phyloP scores from a whole-genome alignment of 1,140 invertebrate species.

The Linepithema humile region DNA sequence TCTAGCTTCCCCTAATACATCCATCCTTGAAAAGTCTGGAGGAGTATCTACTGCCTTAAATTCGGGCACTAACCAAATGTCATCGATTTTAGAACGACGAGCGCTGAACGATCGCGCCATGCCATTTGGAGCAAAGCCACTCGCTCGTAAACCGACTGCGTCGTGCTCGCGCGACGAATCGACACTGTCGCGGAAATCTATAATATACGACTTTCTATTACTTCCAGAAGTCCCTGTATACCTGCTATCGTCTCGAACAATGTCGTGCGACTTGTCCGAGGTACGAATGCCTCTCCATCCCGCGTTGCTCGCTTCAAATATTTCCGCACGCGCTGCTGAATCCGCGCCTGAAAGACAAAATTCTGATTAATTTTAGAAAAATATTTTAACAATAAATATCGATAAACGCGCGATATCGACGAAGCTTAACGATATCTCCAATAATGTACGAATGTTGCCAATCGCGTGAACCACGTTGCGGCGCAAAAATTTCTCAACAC shows the following conservation, averaged over 20 bases:
- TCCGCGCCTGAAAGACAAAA: conserved; percentile 47
- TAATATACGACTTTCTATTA: conserved; percentile 74
- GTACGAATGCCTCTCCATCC: conserved; percentile 53
- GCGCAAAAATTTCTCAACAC: conserved; percentile 6
- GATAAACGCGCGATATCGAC: background rate
- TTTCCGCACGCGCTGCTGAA: conserved; percentile 4
- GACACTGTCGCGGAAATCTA: conserved; percentile 60
- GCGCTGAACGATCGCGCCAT: background rate
- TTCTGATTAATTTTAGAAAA: background rate
- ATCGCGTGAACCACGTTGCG: background rate
- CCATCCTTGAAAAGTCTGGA: background rate
- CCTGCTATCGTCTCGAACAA: conserved; percentile 79
- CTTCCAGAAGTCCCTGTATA: conserved; percentile 76
- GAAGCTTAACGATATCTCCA: background rate
- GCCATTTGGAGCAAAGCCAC: background rate
- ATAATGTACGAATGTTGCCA: background rate
- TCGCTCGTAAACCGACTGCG: conserved; percentile 10
- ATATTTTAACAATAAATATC: background rate
- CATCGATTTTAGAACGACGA: conserved; percentile 17
- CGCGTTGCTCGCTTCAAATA: background rate
- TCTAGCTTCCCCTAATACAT: background rate
- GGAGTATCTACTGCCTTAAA: background rate
- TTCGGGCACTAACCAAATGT: conserved; percentile 27
- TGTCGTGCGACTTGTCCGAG: conserved; percentile 47
- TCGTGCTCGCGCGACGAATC: conserved; percentile 9